Percentiles rank a stretch among this genome's conserved stretches.
Evolutionary conservation across 1,140 invertebrate species (phyloP).

Genomic region (Fopius arisanus): DNA sequence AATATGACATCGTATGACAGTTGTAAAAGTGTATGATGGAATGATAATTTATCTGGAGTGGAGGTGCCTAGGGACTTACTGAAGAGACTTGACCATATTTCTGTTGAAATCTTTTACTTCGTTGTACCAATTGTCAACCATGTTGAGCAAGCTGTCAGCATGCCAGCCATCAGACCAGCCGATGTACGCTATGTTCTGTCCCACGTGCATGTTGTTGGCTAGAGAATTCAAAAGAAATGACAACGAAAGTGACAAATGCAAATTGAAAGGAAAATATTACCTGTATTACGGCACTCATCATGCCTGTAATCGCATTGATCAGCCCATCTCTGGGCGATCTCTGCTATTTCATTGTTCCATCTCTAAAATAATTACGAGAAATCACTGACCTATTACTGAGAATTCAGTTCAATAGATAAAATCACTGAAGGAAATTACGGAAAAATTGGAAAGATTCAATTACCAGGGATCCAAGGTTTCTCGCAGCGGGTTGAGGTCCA

Average conservation of each 20-base stretch:
- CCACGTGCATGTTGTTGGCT: background rate
- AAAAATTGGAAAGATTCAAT: too few relatives aligned
- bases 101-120: background rate
- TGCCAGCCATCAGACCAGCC: background rate
- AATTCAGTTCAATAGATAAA: too few relatives aligned
- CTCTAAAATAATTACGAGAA: too few relatives aligned
- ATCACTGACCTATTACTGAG: too few relatives aligned
- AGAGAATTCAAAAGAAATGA: background rate
- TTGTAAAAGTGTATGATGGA: too few relatives aligned
- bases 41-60: too few relatives aligned
- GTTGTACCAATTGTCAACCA: background rate
- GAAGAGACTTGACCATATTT: background rate
- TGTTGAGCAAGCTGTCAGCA: background rate
- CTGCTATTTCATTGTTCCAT: conserved; percentile 19
- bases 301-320: conserved; percentile 20
- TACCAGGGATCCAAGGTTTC: conserved; percentile 48
- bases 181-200: background rate
- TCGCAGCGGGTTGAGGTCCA: conserved; percentile 66
- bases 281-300: conserved; percentile 22
- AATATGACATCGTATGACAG: too few relatives aligned
- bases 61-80: too few relatives aligned
- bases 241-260: too few relatives aligned
- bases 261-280: background rate
- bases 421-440: background rate
- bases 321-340: conserved; percentile 21